phyloP scores from a whole-genome alignment of 2,888 invertebrate genomes.

The Coenonympha arcania region DNA sequence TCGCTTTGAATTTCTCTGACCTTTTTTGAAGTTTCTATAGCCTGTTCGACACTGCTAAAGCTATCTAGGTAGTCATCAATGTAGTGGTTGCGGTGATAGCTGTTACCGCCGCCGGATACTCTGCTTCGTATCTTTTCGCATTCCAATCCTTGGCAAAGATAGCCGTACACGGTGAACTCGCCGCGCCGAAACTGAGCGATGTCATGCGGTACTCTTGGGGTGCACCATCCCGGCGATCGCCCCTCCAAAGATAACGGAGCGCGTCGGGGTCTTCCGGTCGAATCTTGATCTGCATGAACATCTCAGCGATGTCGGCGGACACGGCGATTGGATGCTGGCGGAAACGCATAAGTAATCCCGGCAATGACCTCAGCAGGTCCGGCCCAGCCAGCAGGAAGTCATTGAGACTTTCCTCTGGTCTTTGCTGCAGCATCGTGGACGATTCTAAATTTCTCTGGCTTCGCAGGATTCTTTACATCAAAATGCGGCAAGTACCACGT shows the following conservation, averaged over 20 bases:
- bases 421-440: conserved; percentile 25
- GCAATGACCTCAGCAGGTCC: conserved; percentile 26
- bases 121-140: background rate
- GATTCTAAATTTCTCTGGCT: conserved; percentile 22
- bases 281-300: conserved; percentile 26
- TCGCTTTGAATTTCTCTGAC: background rate
- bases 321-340: conserved; percentile 23
- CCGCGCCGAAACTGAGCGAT: background rate
- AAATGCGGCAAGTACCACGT: conserved; percentile 26
- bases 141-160: background rate
- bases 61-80: background rate
- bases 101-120: background rate
- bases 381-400: conserved; percentile 25
- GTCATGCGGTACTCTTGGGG: background rate
- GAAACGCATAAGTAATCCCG: conserved; percentile 27
- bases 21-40: background rate
- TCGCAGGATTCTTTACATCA: conserved; percentile 19
- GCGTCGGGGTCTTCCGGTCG: conserved; percentile 21
- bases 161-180: background rate
- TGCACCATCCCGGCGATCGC: background rate
- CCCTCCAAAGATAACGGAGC: conserved; percentile 4
- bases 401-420: conserved; percentile 17
- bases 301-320: conserved; percentile 28
- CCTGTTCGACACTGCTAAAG: background rate
- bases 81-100: background rate